phyloP scores from a whole-genome alignment of 2,888 invertebrate species.

The Chymomyza amoena region DNA sequence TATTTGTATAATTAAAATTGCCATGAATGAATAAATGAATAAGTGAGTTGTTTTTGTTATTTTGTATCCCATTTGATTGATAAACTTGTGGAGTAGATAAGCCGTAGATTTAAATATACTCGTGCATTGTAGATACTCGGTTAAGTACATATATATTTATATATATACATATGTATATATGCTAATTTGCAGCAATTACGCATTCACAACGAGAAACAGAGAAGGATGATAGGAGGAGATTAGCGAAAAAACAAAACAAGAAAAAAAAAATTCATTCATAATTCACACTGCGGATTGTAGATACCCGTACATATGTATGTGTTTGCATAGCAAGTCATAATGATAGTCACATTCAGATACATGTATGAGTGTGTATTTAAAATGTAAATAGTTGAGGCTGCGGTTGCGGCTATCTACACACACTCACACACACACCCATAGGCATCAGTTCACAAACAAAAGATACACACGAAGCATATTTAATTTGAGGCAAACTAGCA shows the following conservation, averaged over 20 bases:
- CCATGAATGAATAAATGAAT: constrained; percentile 57
- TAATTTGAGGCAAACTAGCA: constrained; percentile 79
- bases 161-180: background rate
- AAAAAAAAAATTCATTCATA: constrained; percentile 55
- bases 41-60: constrained; percentile 27
- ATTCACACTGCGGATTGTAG: constrained; percentile 49
- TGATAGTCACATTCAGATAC: background rate
- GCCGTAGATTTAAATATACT: background rate
- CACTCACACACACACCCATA: constrained; percentile 31
- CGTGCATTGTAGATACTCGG: background rate
- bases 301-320: background rate
- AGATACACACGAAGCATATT: constrained; percentile 69
- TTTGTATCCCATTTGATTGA: constrained; percentile 45
- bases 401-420: background rate
- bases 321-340: constrained; percentile 11
- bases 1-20: constrained; percentile 55
- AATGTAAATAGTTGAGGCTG: constrained; percentile 11
- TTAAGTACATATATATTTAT: background rate
- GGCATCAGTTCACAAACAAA: constrained; percentile 57
- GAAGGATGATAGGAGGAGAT: background rate
- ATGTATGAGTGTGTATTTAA: constrained; percentile 1
- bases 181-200: background rate
- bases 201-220: constrained; percentile 1
- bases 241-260: constrained; percentile 11
- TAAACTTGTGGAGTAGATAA: constrained; percentile 21